Base-by-base conservation (phyloP, 2,888 invertebrate genomes). In the Cheilosia impressa region DNA sequence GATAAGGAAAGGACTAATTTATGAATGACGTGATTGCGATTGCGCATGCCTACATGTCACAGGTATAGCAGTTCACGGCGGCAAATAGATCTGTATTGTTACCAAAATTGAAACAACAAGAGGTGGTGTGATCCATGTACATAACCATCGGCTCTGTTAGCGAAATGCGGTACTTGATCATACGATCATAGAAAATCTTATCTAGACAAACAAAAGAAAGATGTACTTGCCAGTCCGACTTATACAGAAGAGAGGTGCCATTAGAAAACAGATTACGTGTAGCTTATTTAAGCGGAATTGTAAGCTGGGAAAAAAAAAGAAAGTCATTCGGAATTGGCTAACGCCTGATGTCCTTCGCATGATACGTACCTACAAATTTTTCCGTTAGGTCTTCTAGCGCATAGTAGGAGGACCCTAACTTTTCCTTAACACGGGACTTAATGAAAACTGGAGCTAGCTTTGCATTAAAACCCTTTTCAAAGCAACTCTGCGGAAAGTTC, bases 301-400 rank as follows among this genome's bases (percentile, higher is more conserved):
- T 53, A 53, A 53, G 27, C 53, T 53, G 27, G 15, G 4, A 2
- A 19, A 2, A 2, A 19, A 19, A 19, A 53, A 38, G 31, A 38
- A 38, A 19, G n/a, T n/a, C 41, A 43, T 3, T 10, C 0, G n/a
- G 15, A 43, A 15, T 43, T 13, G 4, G n/a, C 19, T 31, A 38
- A 38, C 34, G 57, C 19, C 57, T 34, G n/a, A 57, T 57, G 13
- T 57, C 57, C 38, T 57, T 57, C 34, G 34, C 57, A 9, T 57
- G 57, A 13, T 38, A 57, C 13, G n/a, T 43, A 43, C 41, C 41
- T 15, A 43, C 15, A 4, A 13, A 58, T 22, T 58, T 38, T 1
- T 41, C 57, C 6, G 10, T 19, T 15, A 58, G 57, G 38, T 58
- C 22, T 58, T 58, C 19, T 22, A 58, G 38, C 0, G 19, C 38